Conservation (phyloP, 2,113 vertebrate genomes). For the Thryonomys swinderianus region DNA sequence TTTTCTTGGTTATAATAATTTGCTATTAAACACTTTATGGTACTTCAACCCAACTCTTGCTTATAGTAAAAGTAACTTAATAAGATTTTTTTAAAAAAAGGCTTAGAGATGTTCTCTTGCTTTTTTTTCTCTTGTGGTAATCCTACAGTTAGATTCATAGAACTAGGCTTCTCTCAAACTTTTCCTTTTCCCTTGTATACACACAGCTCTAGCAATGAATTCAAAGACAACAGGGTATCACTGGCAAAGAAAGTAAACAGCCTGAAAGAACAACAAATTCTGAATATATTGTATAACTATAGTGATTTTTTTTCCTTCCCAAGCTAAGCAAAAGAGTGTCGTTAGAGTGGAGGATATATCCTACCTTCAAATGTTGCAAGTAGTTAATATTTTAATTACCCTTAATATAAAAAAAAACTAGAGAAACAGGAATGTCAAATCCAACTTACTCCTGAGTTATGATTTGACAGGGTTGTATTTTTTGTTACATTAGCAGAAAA, state of each 20-base stretch:
- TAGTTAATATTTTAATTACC: slow-evolving; percentile 61
- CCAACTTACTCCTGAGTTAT: slow-evolving; percentile 76
- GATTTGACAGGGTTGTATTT: slow-evolving; percentile 72
- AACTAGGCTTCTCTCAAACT: background rate
- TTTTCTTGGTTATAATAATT: background rate
- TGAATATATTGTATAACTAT: background rate
- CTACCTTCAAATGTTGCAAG: slow-evolving; percentile 50
- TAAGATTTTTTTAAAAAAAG: background rate
- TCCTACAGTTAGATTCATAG: background rate
- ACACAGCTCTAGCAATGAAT: background rate
- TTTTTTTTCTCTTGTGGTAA: background rate
- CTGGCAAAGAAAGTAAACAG: background rate
- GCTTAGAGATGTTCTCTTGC: background rate
- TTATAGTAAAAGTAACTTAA: background rate
- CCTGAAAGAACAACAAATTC: background rate
- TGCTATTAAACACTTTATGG: background rate
- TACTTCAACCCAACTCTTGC: background rate
- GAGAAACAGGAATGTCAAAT: slow-evolving; percentile 61
- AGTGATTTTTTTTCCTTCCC: background rate
- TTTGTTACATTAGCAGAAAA: slow-evolving; percentile 64
- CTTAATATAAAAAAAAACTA: slow-evolving; percentile 51
- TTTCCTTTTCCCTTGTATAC: background rate
- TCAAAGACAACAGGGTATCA: background rate
- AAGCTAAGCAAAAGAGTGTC: background rate
- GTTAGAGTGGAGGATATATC: slow-evolving; percentile 2